A percentile compares a stretch with the other conserved stretches of the same genome.
Conservation (phyloP, 2,888 invertebrate species). For the Tipula vernalis region DNA sequence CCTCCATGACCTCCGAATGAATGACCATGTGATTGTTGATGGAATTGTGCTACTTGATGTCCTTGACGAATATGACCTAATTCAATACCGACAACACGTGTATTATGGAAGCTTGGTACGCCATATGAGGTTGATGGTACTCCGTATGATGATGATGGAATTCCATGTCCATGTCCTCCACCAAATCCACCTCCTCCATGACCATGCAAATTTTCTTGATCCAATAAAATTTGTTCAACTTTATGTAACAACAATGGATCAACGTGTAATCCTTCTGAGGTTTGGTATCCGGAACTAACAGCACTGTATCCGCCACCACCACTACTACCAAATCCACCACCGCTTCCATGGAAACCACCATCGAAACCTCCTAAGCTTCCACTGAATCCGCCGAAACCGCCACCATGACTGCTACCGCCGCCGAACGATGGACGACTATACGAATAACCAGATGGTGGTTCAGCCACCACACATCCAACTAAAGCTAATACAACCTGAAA, state of each 20-base stretch:
- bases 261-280: constrained; percentile 62
- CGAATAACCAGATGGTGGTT: constrained; percentile 14
- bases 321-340: constrained; percentile 41
- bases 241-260: constrained; percentile 61
- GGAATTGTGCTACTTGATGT: constrained; percentile 68
- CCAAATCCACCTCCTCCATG: constrained; percentile 33
- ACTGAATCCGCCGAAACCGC: constrained; percentile 13
- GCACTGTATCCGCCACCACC: constrained; percentile 47
- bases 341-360: constrained; percentile 21
- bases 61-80: constrained; percentile 67
- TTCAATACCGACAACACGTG: constrained; percentile 62
- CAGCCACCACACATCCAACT: constrained; percentile 14
- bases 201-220: constrained; percentile 49
- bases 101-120: constrained; percentile 35
- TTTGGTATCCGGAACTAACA: constrained; percentile 57
- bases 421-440: constrained; percentile 12
- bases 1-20: constrained; percentile 17
- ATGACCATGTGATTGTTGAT: constrained; percentile 42
- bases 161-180: constrained; percentile 21
- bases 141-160: constrained; percentile 32
- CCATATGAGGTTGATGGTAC: constrained; percentile 46
- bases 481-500: constrained; percentile 14
- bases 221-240: constrained; percentile 63
- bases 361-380: constrained; percentile 18
- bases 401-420: constrained; percentile 9